Evolutionary conservation across 2,797 vertebrate genomes (phyloP).

Genomic region (Tauraco hartlaubi): DNA sequence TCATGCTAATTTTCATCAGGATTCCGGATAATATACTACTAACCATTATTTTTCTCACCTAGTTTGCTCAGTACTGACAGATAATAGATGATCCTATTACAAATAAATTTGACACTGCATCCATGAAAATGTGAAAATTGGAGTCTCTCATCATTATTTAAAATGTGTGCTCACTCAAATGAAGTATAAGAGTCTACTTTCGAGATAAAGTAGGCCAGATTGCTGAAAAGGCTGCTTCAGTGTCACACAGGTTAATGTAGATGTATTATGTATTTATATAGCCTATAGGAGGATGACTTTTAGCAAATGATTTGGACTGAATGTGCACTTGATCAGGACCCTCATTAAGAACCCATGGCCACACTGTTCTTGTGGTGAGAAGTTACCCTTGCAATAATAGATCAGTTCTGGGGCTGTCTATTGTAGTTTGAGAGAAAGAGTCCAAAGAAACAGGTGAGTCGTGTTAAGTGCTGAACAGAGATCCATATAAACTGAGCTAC

Average conservation of each 20-base stretch:
- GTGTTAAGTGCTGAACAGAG: background rate
- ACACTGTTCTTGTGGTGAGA: background rate
- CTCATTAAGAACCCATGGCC: constrained; percentile 52
- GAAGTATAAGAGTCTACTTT: constrained; percentile 67
- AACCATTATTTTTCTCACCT: constrained; percentile 75
- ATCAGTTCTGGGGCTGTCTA: constrained; percentile 36
- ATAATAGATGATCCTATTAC: constrained; percentile 80
- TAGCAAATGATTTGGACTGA: constrained; percentile 55
- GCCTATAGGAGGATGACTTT: constrained; percentile 65
- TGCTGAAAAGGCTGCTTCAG: constrained; percentile 49
- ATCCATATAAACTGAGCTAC: background rate
- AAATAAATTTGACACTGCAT: constrained; percentile 71
- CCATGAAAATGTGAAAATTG: constrained; percentile 76
- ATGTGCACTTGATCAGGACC: constrained; percentile 61
- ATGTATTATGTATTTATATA: constrained; percentile 71
- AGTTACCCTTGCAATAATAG: constrained; percentile 31
- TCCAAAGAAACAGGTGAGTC: background rate
- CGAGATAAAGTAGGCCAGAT: constrained; percentile 68
- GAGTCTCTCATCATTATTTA: constrained; percentile 74
- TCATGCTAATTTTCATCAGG: constrained; percentile 52
- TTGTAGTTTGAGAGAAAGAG: background rate
- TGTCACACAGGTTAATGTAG: constrained; percentile 74
- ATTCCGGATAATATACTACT: constrained; percentile 60
- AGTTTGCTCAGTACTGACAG: constrained; percentile 68
- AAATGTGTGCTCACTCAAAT: constrained; percentile 72